Conservation (phyloP, 2,113 vertebrate species). For the Ginglymostoma cirratum region DNA sequence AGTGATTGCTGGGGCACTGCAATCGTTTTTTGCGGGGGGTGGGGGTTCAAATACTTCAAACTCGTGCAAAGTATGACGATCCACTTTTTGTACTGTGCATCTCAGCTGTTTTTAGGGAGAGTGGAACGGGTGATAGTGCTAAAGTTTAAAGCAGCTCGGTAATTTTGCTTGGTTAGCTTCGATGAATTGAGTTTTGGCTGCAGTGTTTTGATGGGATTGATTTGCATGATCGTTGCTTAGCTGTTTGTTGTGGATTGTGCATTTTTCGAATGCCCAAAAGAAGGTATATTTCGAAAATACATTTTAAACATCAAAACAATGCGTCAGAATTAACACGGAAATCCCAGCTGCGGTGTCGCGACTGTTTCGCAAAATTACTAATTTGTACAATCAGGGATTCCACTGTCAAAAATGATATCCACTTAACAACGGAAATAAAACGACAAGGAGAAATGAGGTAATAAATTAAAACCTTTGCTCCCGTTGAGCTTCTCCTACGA, state of each 20-base stretch:
- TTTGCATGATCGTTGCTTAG: not conserved
- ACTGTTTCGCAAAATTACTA: not conserved
- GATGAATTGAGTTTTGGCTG: not conserved
- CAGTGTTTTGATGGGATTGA: not conserved
- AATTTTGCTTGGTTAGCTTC: not conserved
- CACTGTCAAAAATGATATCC: not conserved
- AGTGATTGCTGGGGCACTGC: not conserved
- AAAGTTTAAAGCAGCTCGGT: not conserved
- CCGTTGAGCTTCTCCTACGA: not conserved
- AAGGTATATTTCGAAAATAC: not conserved
- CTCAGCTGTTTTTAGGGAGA: not conserved
- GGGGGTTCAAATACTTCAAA: not conserved
- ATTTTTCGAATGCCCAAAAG: not conserved
- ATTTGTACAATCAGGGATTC: not conserved
- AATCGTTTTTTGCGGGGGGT: not conserved
- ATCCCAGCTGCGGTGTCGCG: not conserved
- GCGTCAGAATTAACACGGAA: not conserved
- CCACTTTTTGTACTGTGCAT: not conserved
- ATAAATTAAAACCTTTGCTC: not conserved
- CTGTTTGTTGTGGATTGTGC: not conserved
- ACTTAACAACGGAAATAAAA: not conserved
- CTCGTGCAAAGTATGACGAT: not conserved
- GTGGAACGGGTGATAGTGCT: not conserved
- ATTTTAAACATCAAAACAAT: not conserved
- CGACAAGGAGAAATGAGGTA: not conserved